phyloP scores from a whole-genome alignment of 2,888 invertebrate species.

The Volucella inanis region DNA sequence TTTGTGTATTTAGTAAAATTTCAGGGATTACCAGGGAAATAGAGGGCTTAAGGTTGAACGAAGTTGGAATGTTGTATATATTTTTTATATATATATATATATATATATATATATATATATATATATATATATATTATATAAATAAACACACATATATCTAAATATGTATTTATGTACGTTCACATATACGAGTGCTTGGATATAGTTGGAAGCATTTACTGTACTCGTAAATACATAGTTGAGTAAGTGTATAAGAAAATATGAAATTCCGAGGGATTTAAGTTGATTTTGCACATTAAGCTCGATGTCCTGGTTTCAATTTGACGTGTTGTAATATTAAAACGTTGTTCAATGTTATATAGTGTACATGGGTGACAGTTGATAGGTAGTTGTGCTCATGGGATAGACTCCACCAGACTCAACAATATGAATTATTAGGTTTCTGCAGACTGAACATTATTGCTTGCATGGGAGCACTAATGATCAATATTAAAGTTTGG shows the following conservation, averaged over 20 bases:
- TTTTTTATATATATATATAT: neutral
- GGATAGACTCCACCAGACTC: slow-evolving; percentile 49
- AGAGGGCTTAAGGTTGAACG: slow-evolving; percentile 6
- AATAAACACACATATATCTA: too few relatives aligned
- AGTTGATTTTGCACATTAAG: slow-evolving; percentile 42
- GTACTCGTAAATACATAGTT: neutral
- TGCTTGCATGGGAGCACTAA: neutral
- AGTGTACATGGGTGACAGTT: slow-evolving; percentile 17
- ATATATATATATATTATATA: too few relatives aligned
- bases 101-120: too few relatives aligned
- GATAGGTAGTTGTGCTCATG: neutral
- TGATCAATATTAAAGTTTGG: slow-evolving; percentile 3
- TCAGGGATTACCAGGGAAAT: slow-evolving; percentile 31
- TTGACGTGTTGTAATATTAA: slow-evolving; percentile 43
- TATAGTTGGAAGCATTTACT: too few relatives aligned
- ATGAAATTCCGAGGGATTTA: slow-evolving; percentile 55
- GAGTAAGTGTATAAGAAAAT: slow-evolving; percentile 34
- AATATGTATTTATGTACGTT: too few relatives aligned
- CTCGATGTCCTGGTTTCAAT: slow-evolving; percentile 64
- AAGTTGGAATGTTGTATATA: neutral
- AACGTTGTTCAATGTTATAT: slow-evolving; percentile 33
- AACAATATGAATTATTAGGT: slow-evolving; percentile 56
- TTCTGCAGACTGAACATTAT: slow-evolving; percentile 34
- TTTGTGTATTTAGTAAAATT: slow-evolving; percentile 18
- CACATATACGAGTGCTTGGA: too few relatives aligned